Evolutionary conservation across 2,797 vertebrate genomes (phyloP).

Genomic region (Pipistrellus pygmaeus): DNA sequence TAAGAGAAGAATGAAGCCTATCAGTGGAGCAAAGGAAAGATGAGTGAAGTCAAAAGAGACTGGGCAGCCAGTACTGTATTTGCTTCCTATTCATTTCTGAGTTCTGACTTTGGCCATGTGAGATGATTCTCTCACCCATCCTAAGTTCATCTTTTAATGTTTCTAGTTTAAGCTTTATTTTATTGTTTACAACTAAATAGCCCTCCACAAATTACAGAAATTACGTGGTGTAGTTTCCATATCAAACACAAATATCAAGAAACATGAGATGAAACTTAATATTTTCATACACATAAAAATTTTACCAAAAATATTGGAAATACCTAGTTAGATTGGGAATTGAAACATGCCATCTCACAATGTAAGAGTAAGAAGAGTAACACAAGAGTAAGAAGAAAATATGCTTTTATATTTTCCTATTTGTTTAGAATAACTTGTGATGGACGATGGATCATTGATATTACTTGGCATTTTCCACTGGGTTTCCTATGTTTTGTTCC

Average conservation of each 20-base stretch:
- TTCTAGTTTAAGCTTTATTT: neutral
- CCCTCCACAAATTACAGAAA: neutral
- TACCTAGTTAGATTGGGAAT: neutral
- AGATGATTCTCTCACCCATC: neutral
- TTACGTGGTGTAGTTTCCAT: neutral
- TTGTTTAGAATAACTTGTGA: neutral
- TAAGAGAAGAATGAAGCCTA: neutral
- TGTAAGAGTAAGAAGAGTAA: too few species aligned
- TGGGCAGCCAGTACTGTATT: neutral
- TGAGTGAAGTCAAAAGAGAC: neutral
- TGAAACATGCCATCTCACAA: neutral
- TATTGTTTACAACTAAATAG: neutral
- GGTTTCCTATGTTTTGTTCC: neutral
- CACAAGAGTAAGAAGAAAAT: neutral
- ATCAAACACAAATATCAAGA: neutral
- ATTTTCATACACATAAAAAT: neutral
- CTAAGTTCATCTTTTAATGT: neutral
- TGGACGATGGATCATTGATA: neutral
- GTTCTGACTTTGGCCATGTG: neutral
- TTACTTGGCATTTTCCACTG: neutral
- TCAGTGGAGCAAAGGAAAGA: neutral
- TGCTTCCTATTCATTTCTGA: neutral
- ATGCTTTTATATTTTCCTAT: conserved; percentile 33
- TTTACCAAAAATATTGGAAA: neutral
- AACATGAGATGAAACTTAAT: neutral